Evolutionary conservation across 2,888 invertebrate species (phyloP), one percentile per base, ranked within the genome.

Genomic region (Drosophila cyrtoloma): DNA sequence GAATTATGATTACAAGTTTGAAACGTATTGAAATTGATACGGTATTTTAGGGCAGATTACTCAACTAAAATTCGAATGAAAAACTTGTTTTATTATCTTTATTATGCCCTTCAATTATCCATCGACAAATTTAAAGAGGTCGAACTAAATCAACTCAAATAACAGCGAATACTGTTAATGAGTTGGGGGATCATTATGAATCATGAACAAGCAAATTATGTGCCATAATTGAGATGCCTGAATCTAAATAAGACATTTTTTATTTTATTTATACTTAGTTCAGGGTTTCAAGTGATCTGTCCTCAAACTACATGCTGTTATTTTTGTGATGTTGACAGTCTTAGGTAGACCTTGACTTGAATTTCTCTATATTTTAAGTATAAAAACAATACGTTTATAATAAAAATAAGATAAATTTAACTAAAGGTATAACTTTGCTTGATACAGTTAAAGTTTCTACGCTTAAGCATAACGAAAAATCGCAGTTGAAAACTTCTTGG

Each of bases 191-290:
- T 75, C 56, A 53, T 78, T 68, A 69, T 57, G 28, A 42, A 42
- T n/a, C 62, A 76, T 79, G 79, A 79, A 55, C 61, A 55, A 35
- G 79, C 79, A 62, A 42, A 59, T 59, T 42, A 28, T 44, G 22
- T 4, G 22, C 7, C 44, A 57, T 26, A 55, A 42, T 39, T 30
- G 2, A 30, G 19, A 39, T 32, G 9, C 26, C 56, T n/a, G 16
- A 52, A 57, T 22, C 5, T n/a, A 16, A 32, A 22, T 12, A n/a
- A 42, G 14, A 44, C 5, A 35, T 12, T 30, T 5, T 28, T 28
- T n/a, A 39, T 37, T 39, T 57, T 19, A 44, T 22, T 44, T 32
- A 14, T 1, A 39, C 7, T n/a, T 28, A 57, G n/a, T n/a, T 22
- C 22, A 26, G 22, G 26, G 47, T 47, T 47, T 33, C 3, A 26